Evolutionary conservation across 2,888 invertebrate genomes (phyloP).

Genomic region (Poecilobothrus nobilitatus): DNA sequence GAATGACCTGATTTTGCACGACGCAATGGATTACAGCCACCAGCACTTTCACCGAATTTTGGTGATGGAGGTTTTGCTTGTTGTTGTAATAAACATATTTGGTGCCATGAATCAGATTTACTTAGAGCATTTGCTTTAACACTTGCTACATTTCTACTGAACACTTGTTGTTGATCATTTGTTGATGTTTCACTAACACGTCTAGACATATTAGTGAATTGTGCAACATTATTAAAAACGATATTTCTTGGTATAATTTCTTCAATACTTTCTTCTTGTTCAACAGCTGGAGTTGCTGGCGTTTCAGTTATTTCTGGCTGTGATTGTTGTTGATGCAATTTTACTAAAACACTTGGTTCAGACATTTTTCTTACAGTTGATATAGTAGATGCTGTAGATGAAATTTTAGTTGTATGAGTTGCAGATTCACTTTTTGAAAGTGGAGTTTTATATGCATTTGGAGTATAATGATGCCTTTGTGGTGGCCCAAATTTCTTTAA

Average conservation of each 20-base stretch:
- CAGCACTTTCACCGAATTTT: constrained; percentile 28
- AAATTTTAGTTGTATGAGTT: neutral
- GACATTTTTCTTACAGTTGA: constrained; percentile 16
- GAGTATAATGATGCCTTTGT: constrained; percentile 39
- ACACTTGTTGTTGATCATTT: constrained; percentile 26
- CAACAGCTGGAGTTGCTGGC: constrained; percentile 33
- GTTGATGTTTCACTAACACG: constrained; percentile 28
- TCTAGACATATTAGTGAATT: constrained; percentile 37
- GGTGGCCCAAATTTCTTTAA: constrained; percentile 42
- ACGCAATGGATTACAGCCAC: constrained; percentile 28
- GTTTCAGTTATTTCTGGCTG: constrained; percentile 38
- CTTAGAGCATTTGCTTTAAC: constrained; percentile 42
- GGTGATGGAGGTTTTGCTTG: constrained; percentile 30
- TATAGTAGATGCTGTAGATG: neutral
- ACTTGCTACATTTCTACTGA: constrained; percentile 25
- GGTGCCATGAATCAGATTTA: constrained; percentile 76
- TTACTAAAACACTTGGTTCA: constrained; percentile 20
- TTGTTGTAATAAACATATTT: constrained; percentile 46
- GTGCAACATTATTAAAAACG: constrained; percentile 39
- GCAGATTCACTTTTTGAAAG: constrained; percentile 20
- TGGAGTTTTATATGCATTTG: constrained; percentile 40
- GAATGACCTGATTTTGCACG: constrained; percentile 68
- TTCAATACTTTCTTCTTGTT: constrained; percentile 27
- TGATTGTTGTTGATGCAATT: constrained; percentile 15
- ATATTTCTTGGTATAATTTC: constrained; percentile 40